Evolutionary conservation across 2,113 vertebrate genomes (phyloP).

Genomic region (Daphoenositta chrysoptera): DNA sequence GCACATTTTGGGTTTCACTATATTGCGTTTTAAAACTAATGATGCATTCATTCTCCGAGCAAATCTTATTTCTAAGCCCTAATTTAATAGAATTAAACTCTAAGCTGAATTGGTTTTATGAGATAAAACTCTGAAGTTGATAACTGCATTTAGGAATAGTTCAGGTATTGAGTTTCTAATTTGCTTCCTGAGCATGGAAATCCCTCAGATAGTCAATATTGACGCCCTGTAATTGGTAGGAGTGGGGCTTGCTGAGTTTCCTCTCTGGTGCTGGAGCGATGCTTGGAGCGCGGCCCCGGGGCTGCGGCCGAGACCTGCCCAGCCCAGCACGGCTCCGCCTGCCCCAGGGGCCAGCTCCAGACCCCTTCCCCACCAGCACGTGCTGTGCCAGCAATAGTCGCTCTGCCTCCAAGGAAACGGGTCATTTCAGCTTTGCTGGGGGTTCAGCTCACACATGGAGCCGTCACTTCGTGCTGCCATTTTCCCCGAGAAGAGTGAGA

Average conservation of each 20-base stretch:
- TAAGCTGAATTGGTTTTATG: constrained; percentile 82
- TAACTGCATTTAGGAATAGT: constrained; percentile 81
- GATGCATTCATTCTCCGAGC: constrained; percentile 77
- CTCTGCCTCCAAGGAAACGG: background rate
- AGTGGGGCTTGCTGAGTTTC: constrained; percentile 63
- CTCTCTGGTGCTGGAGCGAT: background rate
- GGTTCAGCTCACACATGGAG: background rate
- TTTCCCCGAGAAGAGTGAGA: background rate
- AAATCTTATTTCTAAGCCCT: constrained; percentile 82
- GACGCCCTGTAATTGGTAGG: constrained; percentile 78
- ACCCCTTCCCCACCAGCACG: background rate
- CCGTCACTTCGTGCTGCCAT: accelerated
- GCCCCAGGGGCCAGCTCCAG: background rate
- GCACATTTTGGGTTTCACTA: constrained; percentile 76
- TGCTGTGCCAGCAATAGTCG: background rate
- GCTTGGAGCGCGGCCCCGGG: accelerated
- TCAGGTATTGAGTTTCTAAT: constrained; percentile 84
- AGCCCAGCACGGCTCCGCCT: background rate
- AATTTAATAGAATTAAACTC: constrained; percentile 85
- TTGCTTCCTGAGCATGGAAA: constrained; percentile 80
- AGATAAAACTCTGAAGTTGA: constrained; percentile 83
- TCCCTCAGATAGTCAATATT: constrained; percentile 82
- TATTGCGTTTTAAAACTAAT: constrained; percentile 81
- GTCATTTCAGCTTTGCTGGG: background rate
- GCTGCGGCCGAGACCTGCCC: background rate